These are phyloP conservation scores for Rhadinocentrus ornatus DNA, from an alignment of 2,797 vertebrate species.

Conservation along the genomic window DNA sequence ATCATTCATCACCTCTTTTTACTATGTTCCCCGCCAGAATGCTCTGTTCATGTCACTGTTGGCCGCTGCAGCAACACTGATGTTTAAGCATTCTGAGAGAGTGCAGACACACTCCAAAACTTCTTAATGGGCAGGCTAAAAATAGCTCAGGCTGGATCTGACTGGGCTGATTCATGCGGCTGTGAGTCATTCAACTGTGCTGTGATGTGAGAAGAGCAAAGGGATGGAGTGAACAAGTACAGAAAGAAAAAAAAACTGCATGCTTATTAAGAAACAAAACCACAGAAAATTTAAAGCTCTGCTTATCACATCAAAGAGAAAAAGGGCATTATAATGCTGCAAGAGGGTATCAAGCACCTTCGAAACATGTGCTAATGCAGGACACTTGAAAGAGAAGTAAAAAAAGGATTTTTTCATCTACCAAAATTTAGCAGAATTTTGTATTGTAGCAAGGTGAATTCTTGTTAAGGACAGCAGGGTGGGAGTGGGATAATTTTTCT, in stretches of 20 bases:
- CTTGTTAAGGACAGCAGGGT: not conserved
- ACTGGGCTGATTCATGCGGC: slow-evolving; percentile 81
- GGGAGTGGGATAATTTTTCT: slow-evolving; percentile 8
- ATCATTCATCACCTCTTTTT: slow-evolving; percentile 14
- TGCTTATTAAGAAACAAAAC: slow-evolving; percentile 55
- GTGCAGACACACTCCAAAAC: slow-evolving; percentile 83
- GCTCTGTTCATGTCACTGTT: slow-evolving; percentile 46
- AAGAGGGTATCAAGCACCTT: not conserved
- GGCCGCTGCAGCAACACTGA: slow-evolving; percentile 73
- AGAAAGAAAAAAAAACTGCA: slow-evolving; percentile 59
- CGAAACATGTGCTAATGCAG: slow-evolving; percentile 33
- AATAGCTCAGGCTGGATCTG: slow-evolving; percentile 81
- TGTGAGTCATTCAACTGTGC: slow-evolving; percentile 83
- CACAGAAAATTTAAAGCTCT: slow-evolving; percentile 27
- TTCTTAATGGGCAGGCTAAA: slow-evolving; percentile 84
- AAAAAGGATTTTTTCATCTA: not conserved
- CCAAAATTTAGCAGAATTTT: slow-evolving; percentile 16
- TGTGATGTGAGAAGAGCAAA: slow-evolving; percentile 54
- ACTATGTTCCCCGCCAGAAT: slow-evolving; percentile 20
- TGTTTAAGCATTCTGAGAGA: slow-evolving; percentile 79
- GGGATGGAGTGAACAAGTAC: slow-evolving; percentile 50
- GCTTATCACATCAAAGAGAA: slow-evolving; percentile 33
- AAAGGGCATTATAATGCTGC: slow-evolving; percentile 15
- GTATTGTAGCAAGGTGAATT: not conserved
- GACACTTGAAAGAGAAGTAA: slow-evolving; percentile 7